Percentiles rank a stretch among this genome's conserved stretches.
Evolutionary conservation across 2,888 invertebrate species (phyloP).

Genomic region (Acanthopleura granulata): DNA sequence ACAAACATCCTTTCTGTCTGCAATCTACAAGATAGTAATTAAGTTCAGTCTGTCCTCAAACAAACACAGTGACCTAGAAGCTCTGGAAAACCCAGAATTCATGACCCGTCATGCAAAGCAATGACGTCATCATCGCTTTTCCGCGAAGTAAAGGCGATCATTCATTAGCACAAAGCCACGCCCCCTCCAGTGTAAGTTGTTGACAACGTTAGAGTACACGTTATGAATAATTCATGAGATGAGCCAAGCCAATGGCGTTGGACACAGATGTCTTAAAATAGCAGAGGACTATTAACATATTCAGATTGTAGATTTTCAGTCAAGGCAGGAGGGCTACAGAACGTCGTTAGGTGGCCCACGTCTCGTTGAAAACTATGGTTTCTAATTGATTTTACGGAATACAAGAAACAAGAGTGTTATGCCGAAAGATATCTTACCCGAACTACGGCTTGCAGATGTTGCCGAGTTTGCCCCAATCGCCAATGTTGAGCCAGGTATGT

Average conservation of each 20-base stretch:
- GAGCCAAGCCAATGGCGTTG: no score
- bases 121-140: background rate
- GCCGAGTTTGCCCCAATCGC: background rate
- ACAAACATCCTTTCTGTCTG: no score
- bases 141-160: background rate
- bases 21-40: no score
- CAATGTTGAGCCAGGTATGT: conserved; percentile 10
- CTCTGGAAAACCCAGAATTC: no score
- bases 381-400: background rate
- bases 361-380: no score
- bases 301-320: background rate
- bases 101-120: background rate
- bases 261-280: background rate
- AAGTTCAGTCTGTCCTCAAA: no score
- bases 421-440: conserved; percentile 1
- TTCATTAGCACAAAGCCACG: background rate
- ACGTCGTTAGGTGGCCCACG: no score
- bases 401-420: conserved; percentile 2
- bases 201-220: no score
- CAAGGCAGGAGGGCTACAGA: no score
- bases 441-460: conserved; percentile 4
- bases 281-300: background rate
- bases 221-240: no score
- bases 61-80: no score
- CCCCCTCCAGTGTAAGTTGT: background rate